A percentile compares a stretch with the other conserved stretches of the same genome.
Evolutionary conservation across 2,797 vertebrate genomes (phyloP).

Genomic region (Sebastes dallii): DNA sequence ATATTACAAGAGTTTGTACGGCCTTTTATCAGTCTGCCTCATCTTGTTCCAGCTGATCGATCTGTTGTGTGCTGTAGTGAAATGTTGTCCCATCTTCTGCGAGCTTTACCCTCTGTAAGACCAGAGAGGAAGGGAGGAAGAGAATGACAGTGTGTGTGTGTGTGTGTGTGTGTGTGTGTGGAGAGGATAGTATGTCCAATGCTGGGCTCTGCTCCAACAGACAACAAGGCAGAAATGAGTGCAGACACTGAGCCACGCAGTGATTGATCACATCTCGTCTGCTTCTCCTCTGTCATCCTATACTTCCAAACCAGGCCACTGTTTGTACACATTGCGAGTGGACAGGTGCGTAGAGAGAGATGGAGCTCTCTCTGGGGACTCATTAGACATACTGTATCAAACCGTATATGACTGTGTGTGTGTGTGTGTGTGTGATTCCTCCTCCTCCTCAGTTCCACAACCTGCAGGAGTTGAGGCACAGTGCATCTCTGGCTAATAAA

Average conservation of each 20-base stretch:
- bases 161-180: slow-evolving; percentile 6
- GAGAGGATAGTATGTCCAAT: slow-evolving; percentile 48
- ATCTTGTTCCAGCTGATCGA: slow-evolving; percentile 56
- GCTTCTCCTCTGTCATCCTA: slow-evolving; percentile 53
- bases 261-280: slow-evolving; percentile 64
- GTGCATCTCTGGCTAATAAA: slow-evolving; percentile 93
- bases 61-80: slow-evolving; percentile 64
- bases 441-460: slow-evolving; percentile 80
- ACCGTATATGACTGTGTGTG: not conserved
- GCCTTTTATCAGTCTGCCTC: slow-evolving; percentile 1
- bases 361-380: slow-evolving; percentile 8
- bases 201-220: slow-evolving; percentile 70
- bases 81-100: slow-evolving; percentile 41
- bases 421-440: not conserved
- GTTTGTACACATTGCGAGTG: slow-evolving; percentile 60
- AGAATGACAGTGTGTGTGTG: not conserved
- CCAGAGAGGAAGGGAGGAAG: not conserved
- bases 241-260: slow-evolving; percentile 39
- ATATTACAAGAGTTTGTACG: not conserved
- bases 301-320: slow-evolving; percentile 29
- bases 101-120: slow-evolving; percentile 19
- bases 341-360: slow-evolving; percentile 8
- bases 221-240: slow-evolving; percentile 40
- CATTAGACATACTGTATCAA: slow-evolving; percentile 8
- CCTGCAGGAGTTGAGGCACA: slow-evolving; percentile 92